Base-by-base conservation (phyloP, 2,888 invertebrate genomes). In the Pristionchus mayeri region DNA sequence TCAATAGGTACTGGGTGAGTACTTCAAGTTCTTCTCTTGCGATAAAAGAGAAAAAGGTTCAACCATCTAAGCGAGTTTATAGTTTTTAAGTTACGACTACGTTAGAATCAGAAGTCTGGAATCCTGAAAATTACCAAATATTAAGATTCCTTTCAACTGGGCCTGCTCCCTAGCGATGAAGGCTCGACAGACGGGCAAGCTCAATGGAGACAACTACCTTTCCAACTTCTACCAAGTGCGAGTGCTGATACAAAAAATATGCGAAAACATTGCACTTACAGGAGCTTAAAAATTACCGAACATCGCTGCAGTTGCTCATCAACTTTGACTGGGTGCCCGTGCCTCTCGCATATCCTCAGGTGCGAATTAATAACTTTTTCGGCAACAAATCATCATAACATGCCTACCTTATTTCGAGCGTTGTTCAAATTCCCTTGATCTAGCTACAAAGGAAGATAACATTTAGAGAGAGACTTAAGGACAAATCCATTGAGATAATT, bases 1-100 rank as follows among this genome's bases (percentile, higher is more conserved):
- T 89, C 84, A 88, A 87, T 78, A 92, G 91, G 84, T 91, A 91
- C 75, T 92, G 91, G 91, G 89, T 91, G 13, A 18, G 63, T 48
- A 30, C 7, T 13, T 40, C 13, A 44, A 37, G 13, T n/a, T n/a
- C n/a, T n/a, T n/a, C n/a, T n/a, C 4, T 54, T 54, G 4, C 48
- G 13, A 48, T 48, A 48, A 48, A n/a, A 24, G 24, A 7, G 3
- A 11, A 54, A 54, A 52, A 52, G 13, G 4, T 50, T 4, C 11
- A 50, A 3, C 50, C 4, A 3, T 50, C 11, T 50, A 16, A 18
- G 50, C 2, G 16, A 4, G 50, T n/a, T n/a, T n/a, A n/a, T n/a
- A n/a, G n/a, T n/a, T n/a, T n/a, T n/a, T n/a, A n/a, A n/a, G n/a
- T n/a, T n/a, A n/a, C n/a, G n/a, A n/a, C n/a, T n/a, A n/a, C n/a